These are phyloP conservation scores for Molorchus minor DNA, from an alignment of 2,888 invertebrate genomes.

Conservation along the genomic window DNA sequence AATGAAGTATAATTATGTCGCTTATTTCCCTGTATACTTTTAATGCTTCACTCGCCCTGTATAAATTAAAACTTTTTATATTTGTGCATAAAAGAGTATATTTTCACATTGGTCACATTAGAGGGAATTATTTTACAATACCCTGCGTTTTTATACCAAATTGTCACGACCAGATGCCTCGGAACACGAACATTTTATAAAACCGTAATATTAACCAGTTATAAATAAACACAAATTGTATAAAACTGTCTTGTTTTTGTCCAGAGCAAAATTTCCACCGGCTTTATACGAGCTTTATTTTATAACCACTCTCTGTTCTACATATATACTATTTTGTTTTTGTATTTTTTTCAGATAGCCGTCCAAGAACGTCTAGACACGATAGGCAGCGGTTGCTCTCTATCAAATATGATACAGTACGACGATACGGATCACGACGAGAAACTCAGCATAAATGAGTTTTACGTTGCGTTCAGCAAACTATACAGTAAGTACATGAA, in stretches of 20 bases:
- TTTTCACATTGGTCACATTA: too few species aligned
- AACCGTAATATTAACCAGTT: neutral
- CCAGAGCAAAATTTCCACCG: neutral
- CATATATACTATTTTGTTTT: neutral
- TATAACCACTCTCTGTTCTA: neutral
- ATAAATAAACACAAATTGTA: neutral
- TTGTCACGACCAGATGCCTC: neutral
- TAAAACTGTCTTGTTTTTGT: neutral
- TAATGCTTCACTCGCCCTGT: too few species aligned
- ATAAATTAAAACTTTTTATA: too few species aligned
- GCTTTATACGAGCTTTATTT: neutral
- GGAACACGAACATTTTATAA: neutral
- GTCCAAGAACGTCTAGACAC: conserved; percentile 71
- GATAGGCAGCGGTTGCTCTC: conserved; percentile 71
- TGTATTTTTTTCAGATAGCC: conserved; percentile 65
- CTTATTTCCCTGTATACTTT: too few species aligned
- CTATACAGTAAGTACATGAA: conserved; percentile 72
- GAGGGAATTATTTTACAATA: neutral
- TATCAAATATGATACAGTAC: conserved; percentile 74
- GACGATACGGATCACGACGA: conserved; percentile 75
- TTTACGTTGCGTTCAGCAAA: conserved; percentile 80
- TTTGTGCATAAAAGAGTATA: too few species aligned
- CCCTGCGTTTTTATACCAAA: neutral
- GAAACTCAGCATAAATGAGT: conserved; percentile 74
- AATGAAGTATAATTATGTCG: too few species aligned